Evolutionary conservation across 2,888 invertebrate genomes (phyloP).

Genomic region (Hemaris fuciformis): DNA sequence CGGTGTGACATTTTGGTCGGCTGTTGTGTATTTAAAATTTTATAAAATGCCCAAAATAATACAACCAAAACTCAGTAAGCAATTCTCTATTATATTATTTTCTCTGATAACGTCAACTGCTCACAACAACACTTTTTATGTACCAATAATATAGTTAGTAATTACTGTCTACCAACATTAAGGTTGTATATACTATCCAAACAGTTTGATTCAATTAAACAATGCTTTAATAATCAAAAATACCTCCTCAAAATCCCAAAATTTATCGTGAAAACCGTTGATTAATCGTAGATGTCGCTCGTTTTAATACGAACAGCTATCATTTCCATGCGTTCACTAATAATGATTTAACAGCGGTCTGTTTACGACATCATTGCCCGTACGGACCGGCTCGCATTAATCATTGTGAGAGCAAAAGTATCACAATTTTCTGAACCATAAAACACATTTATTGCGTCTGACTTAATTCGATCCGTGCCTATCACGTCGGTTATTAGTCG

Average conservation of each 20-base stretch:
- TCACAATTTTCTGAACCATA: constrained; percentile 50
- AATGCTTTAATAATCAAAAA: neutral
- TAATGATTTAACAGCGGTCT: constrained; percentile 16
- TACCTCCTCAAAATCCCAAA: too few species aligned
- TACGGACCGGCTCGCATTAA: constrained; percentile 28
- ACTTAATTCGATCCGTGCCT: constrained; percentile 27
- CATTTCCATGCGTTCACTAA: neutral
- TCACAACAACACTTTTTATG: too few species aligned
- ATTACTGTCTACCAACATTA: too few species aligned
- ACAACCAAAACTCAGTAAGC: too few species aligned
- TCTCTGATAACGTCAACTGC: too few species aligned
- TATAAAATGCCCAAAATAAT: neutral
- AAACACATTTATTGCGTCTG: constrained; percentile 36
- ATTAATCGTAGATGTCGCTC: neutral
- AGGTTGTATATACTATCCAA: too few species aligned
- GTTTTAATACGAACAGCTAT: neutral
- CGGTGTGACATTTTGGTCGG: neutral
- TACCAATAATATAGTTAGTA: too few species aligned
- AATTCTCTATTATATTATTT: too few species aligned
- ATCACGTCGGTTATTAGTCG: constrained; percentile 4
- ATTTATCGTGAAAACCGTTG: neutral
- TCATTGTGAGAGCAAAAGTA: constrained; percentile 38
- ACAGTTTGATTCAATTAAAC: neutral
- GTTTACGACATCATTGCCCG: neutral
- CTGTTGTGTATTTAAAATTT: neutral